Evolutionary conservation across 2,888 invertebrate species (phyloP), one percentile per base, ranked within the genome.

Genomic region (Notodonta dromedarius): DNA sequence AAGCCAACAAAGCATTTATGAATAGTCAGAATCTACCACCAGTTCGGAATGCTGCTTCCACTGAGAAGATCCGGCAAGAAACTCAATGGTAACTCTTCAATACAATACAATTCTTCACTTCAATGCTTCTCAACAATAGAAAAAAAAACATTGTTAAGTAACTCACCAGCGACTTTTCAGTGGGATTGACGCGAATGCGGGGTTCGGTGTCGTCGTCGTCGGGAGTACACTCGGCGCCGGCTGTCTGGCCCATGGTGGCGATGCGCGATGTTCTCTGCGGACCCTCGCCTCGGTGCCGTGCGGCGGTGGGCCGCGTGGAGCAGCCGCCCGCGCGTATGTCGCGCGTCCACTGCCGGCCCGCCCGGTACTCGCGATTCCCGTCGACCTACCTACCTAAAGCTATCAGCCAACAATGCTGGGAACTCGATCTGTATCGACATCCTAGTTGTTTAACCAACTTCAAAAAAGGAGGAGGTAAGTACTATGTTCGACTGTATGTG

Each of bases 161-260:
- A 83, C 94, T 93, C 77, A 95, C 95, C 91, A 94, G 78, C 61
- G 94, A 94, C 66, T 85, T 87, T 71, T 94, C 94, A 2, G 94
- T 91, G 44, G 94, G 92, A 69, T 94, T 92, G 63, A 88, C 88
- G 60, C 88, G 89, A 71, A 94, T 94, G 79, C 93, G 94, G 58
- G 94, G 94, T 73, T 94, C 93, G 42, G 67, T 60, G 62, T 94
- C 94, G 62, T 94, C 94, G 58, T 94, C 90, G 67, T 93, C 94
- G 0, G 92, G 94, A 67, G 93, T 90, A 79, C 93, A 92, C 80
- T 94, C 94, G 75, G 91, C 91, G 81, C 94, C 94, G 80, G 94
- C 78, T 58, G 88, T 87, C 79, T 93, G 93, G 76, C 93, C 95
- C 95, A 95, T 95, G 83, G 84, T 88, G 54, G 39, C 68, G 56